Evolutionary conservation across 2,113 vertebrate genomes (phyloP), one percentile per base, ranked within the genome.

Genomic region (Machaerirhynchus nigripectus): DNA sequence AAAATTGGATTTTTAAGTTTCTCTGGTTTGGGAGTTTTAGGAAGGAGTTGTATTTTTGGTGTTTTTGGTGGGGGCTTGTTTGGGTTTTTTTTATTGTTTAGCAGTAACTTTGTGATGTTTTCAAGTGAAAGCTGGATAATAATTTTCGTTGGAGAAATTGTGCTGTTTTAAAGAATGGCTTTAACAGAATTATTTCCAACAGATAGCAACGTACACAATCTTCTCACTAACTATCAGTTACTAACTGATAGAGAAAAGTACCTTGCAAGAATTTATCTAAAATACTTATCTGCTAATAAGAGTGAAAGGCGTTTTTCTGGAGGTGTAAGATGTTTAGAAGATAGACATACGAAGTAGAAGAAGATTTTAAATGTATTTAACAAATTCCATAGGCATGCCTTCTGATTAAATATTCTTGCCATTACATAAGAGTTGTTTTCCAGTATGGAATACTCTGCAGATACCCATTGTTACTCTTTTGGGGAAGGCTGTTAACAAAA

Each of bases 401-500:
- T 63, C 55, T 57, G 20, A 79, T 83, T 63, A 81, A 68, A 87
- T 92, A 87, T 95, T 94, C 67, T 88, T 59, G 73, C 46, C 46
- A 39, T 77, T 53, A 31, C 40, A 6, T 76, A 71, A 93, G 97
- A 95, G 80, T 63, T 33, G 2, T 52, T 61, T 75, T 86, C 42
- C 31, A 73, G 28, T 35, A 76, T 67, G 35, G 39, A 93, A 81
- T 82, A 77, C 60, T 92, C 44, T 91, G 57, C 64, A 93, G 53
- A 84, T 63, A 46, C 59, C 70, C 31, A 47, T 87, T 95, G 49
- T 89, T 96, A 79, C 91, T 95, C 42, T 92, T 97, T 96, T 81
- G 71, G 56, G 78, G 49, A 94, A 44, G 61, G n/a, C 52, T 95
- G 78, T 93, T 97, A 96, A 94, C 93, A 96, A 97, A 97, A 95